Evolutionary conservation across 2,113 vertebrate genomes (phyloP).

Genomic region (Physeter macrocephalus): DNA sequence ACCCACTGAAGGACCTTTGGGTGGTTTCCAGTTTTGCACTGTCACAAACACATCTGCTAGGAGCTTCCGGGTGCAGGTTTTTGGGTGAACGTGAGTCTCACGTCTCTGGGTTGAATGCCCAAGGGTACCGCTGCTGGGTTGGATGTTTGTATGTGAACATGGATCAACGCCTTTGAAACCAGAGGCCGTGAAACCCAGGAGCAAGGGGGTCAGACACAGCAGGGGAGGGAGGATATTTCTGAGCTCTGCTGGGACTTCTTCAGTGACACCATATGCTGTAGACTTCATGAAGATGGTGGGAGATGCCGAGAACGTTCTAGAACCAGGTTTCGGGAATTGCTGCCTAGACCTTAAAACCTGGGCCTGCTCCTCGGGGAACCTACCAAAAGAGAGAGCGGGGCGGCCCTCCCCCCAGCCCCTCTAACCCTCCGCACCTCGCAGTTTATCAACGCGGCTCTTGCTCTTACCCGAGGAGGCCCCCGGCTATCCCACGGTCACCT

Average conservation of each 20-base stretch:
- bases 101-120: not conserved
- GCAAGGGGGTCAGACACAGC: not conserved
- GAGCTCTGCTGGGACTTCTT: not conserved
- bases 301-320: not conserved
- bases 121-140: accelerated
- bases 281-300: not conserved
- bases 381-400: not conserved
- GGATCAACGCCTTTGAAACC: not conserved
- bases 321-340: not conserved
- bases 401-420: not conserved
- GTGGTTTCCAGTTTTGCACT: not conserved
- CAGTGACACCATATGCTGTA: not conserved
- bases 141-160: not conserved
- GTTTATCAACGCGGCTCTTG: no score
- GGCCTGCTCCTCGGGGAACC: not conserved
- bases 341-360: not conserved
- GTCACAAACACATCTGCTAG: not conserved
- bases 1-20: not conserved
- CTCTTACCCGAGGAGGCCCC: not conserved
- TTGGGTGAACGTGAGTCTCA: not conserved
- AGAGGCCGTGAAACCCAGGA: not conserved
- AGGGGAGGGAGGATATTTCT: not conserved
- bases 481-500: not conserved
- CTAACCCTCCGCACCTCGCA: accelerated
- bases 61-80: not conserved